These are phyloP conservation scores for Eristalis pertinax DNA, from an alignment of 2,888 invertebrate genomes.

Conservation along the genomic window DNA sequence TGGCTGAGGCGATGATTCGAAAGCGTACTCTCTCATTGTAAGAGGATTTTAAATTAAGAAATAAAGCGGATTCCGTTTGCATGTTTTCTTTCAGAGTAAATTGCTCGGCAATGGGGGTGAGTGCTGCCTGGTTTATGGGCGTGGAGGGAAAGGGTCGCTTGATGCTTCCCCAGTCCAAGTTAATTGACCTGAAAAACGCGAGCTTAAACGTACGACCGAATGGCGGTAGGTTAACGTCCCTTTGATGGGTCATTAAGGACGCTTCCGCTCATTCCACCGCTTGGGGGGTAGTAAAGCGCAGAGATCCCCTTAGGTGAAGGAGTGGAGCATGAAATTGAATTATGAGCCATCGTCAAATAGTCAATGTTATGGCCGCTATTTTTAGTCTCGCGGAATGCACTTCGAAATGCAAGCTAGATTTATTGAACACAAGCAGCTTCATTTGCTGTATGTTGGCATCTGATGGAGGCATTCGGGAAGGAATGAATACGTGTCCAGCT, in stretches of 20 bases:
- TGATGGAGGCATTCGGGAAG: no score
- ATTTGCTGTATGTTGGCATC: no score
- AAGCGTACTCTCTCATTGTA: neutral
- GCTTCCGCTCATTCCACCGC: neutral
- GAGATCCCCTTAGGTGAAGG: neutral
- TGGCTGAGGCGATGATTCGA: neutral
- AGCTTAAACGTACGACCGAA: neutral
- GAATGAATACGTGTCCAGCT: no score
- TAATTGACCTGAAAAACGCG: neutral
- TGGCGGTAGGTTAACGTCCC: neutral
- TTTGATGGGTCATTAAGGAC: neutral
- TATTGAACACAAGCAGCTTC: no score
- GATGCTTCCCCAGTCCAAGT: neutral
- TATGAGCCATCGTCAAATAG: no score
- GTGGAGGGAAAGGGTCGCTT: neutral
- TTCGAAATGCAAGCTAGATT: no score
- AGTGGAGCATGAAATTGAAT: neutral
- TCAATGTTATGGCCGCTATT: no score
- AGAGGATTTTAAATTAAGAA: conserved; percentile 13
- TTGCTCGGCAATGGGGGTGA: no score
- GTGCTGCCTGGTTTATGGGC: neutral
- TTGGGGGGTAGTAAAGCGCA: neutral
- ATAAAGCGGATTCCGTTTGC: conserved; percentile 3
- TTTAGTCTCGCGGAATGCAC: no score
- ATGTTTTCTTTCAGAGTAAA: neutral